Conservation (phyloP, 1,140 invertebrate genomes). For the Listronotus oregonensis region DNA sequence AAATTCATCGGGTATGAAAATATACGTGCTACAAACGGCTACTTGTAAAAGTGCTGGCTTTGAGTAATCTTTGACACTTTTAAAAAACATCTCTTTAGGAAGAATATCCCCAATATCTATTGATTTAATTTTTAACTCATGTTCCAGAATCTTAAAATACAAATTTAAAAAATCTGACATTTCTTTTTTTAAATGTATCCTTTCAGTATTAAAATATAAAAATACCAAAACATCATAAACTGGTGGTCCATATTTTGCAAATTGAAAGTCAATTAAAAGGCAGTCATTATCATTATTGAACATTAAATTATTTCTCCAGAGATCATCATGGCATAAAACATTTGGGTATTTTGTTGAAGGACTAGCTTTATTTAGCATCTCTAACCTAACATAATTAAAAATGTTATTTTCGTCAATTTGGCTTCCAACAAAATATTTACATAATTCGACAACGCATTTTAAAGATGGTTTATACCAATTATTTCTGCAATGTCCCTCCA, state of each 20-base stretch:
- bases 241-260: conserved; percentile 24
- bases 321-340: conserved; percentile 8
- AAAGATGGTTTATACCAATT: not conserved
- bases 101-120: conserved; percentile 6
- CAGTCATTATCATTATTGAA: conserved; percentile 24
- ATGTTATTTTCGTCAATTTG: not conserved
- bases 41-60: conserved; percentile 13
- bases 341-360: not conserved
- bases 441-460: not conserved
- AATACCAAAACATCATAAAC: conserved; percentile 16
- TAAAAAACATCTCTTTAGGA: conserved; percentile 6
- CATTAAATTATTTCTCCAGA: conserved; percentile 25
- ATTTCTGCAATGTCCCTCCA: not conserved
- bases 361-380: not conserved
- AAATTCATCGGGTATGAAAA: conserved; percentile 9
- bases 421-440: not conserved
- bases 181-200: not conserved
- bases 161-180: not conserved
- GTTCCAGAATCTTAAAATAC: conserved; percentile 5
- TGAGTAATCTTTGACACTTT: conserved; percentile 8
- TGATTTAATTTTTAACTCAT: not conserved
- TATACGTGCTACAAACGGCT: conserved; percentile 16
- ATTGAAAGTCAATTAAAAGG: conserved; percentile 23
- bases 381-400: not conserved
- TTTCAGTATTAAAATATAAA: conserved; percentile 8